Conservation (phyloP, 1,140 invertebrate species). For the Capitella teleta region DNA sequence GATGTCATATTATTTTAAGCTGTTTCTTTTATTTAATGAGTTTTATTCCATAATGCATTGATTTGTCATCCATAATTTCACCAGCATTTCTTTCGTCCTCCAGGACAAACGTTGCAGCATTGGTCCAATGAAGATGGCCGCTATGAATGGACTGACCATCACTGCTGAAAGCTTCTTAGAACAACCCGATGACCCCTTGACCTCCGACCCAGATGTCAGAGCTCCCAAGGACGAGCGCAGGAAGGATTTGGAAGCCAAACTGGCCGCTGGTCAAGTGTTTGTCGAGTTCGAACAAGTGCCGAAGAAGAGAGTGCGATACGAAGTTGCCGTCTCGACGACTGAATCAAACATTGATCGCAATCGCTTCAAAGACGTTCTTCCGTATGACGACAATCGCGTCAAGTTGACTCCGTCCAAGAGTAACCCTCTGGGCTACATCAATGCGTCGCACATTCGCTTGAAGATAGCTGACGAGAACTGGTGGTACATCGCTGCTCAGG, state of each 20-base stretch:
- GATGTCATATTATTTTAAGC: no score
- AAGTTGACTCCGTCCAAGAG: constrained; percentile 61
- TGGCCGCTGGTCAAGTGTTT: constrained; percentile 67
- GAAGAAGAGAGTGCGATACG: constrained; percentile 58
- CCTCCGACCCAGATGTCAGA: constrained; percentile 33
- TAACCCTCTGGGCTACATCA: constrained; percentile 77
- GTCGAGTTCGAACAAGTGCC: constrained; percentile 79
- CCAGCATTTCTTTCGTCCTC: no score
- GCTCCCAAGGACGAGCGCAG: constrained; percentile 37
- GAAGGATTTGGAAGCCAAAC: constrained; percentile 47
- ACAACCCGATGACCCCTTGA: no score
- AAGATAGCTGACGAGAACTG: constrained; percentile 57
- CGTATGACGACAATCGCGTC: constrained; percentile 78
- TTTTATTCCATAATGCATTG: no score
- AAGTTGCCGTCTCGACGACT: constrained; percentile 55
- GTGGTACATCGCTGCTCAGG: constrained; percentile 83
- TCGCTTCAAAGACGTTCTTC: constrained; percentile 60
- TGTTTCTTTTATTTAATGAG: no score
- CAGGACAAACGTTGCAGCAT: not conserved
- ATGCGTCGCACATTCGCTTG: constrained; percentile 75
- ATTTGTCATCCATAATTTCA: no score
- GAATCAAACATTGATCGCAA: constrained; percentile 43
- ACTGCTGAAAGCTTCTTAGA: constrained; percentile 37
- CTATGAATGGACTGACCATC: constrained; percentile 41
- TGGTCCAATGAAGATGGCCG: constrained; percentile 41